Evolutionary conservation across 2,113 vertebrate genomes (phyloP).

Genomic region (Myodes glareolus): DNA sequence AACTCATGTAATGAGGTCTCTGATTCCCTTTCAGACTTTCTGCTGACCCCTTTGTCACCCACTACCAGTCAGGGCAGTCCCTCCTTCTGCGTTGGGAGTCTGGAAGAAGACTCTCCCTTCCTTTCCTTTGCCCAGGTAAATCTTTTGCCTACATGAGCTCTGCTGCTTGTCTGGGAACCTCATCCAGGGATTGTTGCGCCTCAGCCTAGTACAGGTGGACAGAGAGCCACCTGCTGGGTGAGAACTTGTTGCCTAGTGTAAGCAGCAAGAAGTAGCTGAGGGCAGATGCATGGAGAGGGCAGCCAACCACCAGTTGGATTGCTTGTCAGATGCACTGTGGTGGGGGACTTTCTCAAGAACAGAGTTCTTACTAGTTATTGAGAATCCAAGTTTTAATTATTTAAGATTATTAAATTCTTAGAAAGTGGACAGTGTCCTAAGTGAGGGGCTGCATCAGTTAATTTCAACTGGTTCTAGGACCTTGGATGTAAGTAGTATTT

Average conservation of each 20-base stretch:
- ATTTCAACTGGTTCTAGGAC: slow-evolving; percentile 26
- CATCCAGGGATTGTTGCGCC: background rate
- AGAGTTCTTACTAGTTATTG: background rate
- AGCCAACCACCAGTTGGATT: background rate
- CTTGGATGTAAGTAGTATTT: background rate
- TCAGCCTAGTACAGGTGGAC: background rate
- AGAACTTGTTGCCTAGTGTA: background rate
- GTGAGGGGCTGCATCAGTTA: background rate
- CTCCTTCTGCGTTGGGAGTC: slow-evolving; percentile 86
- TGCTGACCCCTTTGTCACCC: slow-evolving; percentile 85
- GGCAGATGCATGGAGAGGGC: background rate
- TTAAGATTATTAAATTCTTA: background rate
- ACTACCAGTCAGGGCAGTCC: slow-evolving; percentile 85
- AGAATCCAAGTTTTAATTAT: background rate
- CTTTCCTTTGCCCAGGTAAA: slow-evolving; percentile 97
- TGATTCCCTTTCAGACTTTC: slow-evolving; percentile 84
- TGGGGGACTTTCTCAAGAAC: background rate
- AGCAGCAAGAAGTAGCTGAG: background rate
- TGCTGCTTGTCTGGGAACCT: background rate
- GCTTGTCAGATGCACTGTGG: background rate
- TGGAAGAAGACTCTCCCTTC: slow-evolving; percentile 95
- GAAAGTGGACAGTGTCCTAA: background rate
- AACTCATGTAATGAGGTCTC: slow-evolving; percentile 52
- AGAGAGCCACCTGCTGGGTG: background rate
- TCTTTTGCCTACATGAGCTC: background rate